Conservation (phyloP, 2,888 invertebrate species). For the Amblyjoppa fuscipennis region DNA sequence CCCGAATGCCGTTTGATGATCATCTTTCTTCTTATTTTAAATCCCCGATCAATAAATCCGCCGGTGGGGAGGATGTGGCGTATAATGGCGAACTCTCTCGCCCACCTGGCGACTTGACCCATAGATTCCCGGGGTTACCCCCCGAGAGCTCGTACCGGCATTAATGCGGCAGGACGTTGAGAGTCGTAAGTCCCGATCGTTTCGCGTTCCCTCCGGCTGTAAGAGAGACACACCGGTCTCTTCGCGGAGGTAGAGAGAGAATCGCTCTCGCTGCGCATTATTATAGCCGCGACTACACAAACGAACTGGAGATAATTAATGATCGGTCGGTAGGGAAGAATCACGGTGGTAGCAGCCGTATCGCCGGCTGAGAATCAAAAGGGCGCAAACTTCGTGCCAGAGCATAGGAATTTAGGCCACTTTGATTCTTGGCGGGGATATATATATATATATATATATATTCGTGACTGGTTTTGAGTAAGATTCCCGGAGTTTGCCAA, state of each 20-base stretch:
- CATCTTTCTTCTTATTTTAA: constrained; percentile 8
- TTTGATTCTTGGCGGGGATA: neutral
- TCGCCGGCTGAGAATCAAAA: neutral
- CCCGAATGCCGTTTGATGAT: neutral
- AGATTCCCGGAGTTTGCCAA: constrained; percentile 28
- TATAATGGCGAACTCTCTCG: constrained; percentile 7
- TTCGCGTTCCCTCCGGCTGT: constrained; percentile 26
- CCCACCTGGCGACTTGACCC: constrained; percentile 49
- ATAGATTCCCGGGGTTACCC: constrained; percentile 15
- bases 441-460: neutral
- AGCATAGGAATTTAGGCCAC: neutral
- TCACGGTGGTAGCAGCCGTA: neutral
- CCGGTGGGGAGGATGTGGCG: constrained; percentile 1
- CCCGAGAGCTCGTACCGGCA: neutral
- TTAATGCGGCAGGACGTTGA: constrained; percentile 33
- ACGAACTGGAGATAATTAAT: constrained; percentile 24
- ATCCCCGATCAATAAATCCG: constrained; percentile 15
- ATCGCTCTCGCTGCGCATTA: constrained; percentile 3
- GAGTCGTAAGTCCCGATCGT: constrained; percentile 34
- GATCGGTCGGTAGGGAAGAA: constrained; percentile 4
- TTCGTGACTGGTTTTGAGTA: neutral
- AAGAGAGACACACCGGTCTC: constrained; percentile 16
- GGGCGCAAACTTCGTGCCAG: neutral
- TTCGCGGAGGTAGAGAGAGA: neutral
- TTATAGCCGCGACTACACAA: neutral